Conservation (phyloP, 2,113 vertebrate species). For the Ptilonorhynchus violaceus region DNA sequence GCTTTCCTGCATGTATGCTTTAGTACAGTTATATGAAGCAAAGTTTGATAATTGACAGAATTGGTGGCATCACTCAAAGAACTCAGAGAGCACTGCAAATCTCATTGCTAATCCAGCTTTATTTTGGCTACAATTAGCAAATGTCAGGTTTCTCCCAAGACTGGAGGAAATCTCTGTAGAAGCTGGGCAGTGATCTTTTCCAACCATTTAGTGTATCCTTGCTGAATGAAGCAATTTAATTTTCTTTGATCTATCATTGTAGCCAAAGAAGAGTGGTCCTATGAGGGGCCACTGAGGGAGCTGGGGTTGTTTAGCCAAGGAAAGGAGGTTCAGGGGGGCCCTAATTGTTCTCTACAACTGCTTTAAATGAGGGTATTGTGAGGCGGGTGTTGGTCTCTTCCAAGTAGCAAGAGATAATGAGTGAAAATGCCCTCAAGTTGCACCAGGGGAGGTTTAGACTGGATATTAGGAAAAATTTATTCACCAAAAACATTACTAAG, state of each 20-base stretch:
- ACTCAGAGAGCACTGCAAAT: neutral
- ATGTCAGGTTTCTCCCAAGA: neutral
- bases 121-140: neutral
- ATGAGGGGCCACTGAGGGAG: neutral
- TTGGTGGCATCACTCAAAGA: neutral
- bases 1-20: neutral
- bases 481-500: neutral
- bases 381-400: neutral
- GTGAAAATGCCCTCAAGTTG: accelerated
- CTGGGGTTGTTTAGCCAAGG: neutral
- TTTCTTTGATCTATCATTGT: neutral
- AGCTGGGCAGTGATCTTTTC: neutral
- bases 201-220: neutral
- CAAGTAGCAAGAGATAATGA: neutral
- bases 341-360: neutral
- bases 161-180: neutral
- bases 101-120: neutral
- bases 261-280: neutral
- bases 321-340: neutral
- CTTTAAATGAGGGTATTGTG: neutral
- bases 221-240: neutral
- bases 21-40: neutral
- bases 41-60: neutral
- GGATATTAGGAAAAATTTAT: neutral
- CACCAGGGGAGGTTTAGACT: neutral